Evolutionary conservation across 1,140 invertebrate genomes (phyloP), one percentile per base, ranked within the genome.

Genomic region (Eulimnadia texana): DNA sequence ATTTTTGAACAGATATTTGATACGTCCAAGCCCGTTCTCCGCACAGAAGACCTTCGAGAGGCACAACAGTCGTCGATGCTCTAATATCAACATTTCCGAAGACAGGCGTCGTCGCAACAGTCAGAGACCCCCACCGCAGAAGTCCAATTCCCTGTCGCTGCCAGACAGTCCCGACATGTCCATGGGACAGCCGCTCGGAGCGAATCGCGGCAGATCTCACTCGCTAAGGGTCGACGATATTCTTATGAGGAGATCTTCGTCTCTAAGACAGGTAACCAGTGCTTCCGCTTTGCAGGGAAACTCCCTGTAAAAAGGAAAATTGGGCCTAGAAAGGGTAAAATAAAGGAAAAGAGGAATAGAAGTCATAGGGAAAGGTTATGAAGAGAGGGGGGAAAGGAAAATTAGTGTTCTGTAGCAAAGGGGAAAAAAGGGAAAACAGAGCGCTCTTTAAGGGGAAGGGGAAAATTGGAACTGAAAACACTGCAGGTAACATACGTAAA

Each of bases 31-130:
- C 67, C 90, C 90, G 3, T 93, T 93, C 69, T 91, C 88, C 24
- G 90, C 89, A 3, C 89, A 93, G 72, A 94, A 93, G 73, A 92
- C 90, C 1, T 94, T 93, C 72, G 90, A 92, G 68, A 76, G 88
- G 2, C 89, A 92, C 74, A 93, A 93, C 71, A 89, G 86, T 33
- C 76, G 89, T 1, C 78, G 89, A n/a, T 90, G 90, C 72, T 90
- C 86, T 42, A 88, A 91, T 74, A 90, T 93, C 64, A 90, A 88
- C 67, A 90, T 90, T 73, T 90, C 86, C 70, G 88, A 85, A 66
- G 79, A 77, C 51, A 65, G 78, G 74, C 2, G 73, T 74, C 73
- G 1, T 70, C 72, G 25, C 74, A 29, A 66, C 64, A 25, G 67
- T 29, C 28, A 50, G 10, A 52, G 50, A 54, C 80, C 85, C 63